Conservation (phyloP, 2,797 vertebrate genomes). For the Tachyglossus aculeatus region DNA sequence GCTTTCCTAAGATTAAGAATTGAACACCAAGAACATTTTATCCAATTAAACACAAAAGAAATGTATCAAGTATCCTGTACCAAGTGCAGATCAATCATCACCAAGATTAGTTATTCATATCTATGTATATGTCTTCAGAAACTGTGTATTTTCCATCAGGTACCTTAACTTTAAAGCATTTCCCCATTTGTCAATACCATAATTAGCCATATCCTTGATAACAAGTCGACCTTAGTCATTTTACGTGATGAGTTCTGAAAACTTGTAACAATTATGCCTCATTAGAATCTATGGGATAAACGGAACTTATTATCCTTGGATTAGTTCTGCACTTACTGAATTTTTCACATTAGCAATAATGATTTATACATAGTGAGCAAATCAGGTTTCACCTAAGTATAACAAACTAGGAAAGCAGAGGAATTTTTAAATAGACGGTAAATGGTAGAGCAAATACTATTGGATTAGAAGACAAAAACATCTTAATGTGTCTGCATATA, state of each 20-base stretch:
- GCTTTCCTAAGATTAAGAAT: too few species aligned
- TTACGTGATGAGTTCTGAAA: background rate
- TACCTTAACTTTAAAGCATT: background rate
- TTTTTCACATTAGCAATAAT: constrained; percentile 12
- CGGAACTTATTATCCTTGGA: constrained; percentile 29
- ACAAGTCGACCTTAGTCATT: background rate
- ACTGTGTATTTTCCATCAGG: background rate
- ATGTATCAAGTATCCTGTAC: too few species aligned
- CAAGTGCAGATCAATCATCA: too few species aligned
- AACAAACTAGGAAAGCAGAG: too few species aligned
- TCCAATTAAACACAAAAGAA: too few species aligned
- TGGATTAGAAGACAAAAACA: too few species aligned
- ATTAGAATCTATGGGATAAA: constrained; percentile 20
- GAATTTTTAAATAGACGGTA: too few species aligned
- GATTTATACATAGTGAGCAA: background rate
- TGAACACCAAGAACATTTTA: too few species aligned
- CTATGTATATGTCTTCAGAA: background rate
- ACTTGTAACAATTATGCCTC: background rate
- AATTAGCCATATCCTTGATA: background rate
- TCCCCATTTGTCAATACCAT: background rate
- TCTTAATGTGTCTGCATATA: too few species aligned
- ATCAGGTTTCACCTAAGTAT: background rate
- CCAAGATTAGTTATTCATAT: background rate
- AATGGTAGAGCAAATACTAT: too few species aligned
- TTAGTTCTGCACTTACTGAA: constrained; percentile 26